Percentiles rank a stretch among this genome's conserved stretches.
Evolutionary conservation across 2,797 vertebrate species (phyloP).

Genomic region (Scarus forsteni): DNA sequence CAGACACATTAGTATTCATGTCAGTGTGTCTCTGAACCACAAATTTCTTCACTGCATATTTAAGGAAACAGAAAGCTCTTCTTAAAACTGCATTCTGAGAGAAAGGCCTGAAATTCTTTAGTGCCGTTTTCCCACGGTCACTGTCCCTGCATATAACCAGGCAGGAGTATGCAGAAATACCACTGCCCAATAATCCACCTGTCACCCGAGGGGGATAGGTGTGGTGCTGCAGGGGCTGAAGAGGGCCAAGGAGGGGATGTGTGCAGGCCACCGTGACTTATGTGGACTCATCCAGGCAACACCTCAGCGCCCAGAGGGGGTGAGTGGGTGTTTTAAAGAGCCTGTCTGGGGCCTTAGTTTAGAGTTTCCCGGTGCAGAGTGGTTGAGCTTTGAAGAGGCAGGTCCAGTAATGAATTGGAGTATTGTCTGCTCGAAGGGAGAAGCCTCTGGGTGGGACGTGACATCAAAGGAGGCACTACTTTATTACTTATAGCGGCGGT

Average conservation of each 20-base stretch:
- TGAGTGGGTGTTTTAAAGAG: slow-evolving; percentile 77
- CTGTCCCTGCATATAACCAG: slow-evolving; percentile 24
- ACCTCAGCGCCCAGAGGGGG: slow-evolving; percentile 77
- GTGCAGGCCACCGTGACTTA: slow-evolving; percentile 81
- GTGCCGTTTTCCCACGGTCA: slow-evolving; percentile 56
- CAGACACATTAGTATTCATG: too few relatives aligned
- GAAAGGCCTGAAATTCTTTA: background rate
- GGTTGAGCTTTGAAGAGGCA: slow-evolving; percentile 81
- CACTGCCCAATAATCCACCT: slow-evolving; percentile 74
- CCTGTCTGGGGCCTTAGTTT: slow-evolving; percentile 72
- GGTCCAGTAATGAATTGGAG: slow-evolving; percentile 82
- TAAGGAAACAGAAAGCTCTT: background rate
- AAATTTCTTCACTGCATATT: background rate
- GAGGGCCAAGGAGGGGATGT: slow-evolving; percentile 54
- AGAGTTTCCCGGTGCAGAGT: slow-evolving; percentile 76
- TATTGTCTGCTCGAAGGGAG: slow-evolving; percentile 75
- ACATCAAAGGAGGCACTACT: slow-evolving; percentile 82
- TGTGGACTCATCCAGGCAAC: slow-evolving; percentile 83
- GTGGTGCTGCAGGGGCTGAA: slow-evolving; percentile 72
- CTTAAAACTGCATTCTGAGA: background rate
- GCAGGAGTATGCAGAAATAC: slow-evolving; percentile 68
- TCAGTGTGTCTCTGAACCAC: too few relatives aligned
- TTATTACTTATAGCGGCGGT: slow-evolving; percentile 79
- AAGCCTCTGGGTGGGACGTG: slow-evolving; percentile 80
- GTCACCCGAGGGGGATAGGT: slow-evolving; percentile 79